Evolutionary conservation across 2,113 vertebrate species (phyloP).

Genomic region (Poecilia latipinna): DNA sequence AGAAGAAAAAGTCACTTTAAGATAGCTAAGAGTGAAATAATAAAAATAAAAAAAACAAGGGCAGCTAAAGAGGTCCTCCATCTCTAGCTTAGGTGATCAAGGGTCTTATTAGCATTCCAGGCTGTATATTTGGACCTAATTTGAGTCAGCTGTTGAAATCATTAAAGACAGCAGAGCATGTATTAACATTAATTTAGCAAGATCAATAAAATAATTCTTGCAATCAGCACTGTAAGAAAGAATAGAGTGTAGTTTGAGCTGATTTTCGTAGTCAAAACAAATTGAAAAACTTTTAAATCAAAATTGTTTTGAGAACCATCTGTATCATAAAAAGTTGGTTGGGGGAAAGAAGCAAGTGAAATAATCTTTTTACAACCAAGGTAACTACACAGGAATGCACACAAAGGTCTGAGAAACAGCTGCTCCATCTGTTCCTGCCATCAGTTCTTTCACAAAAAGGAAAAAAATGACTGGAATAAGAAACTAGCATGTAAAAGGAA

Average conservation of each 20-base stretch:
- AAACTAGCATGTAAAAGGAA: constrained; percentile 39
- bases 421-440: constrained; percentile 73
- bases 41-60: constrained; percentile 36
- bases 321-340: neutral
- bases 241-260: constrained; percentile 1
- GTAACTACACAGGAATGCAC: constrained; percentile 72
- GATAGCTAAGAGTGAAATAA: constrained; percentile 37
- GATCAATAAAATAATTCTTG: constrained; percentile 20
- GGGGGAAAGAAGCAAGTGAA: constrained; percentile 9
- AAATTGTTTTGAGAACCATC: constrained; percentile 6
- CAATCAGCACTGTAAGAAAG: constrained; percentile 10
- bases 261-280: constrained; percentile 10
- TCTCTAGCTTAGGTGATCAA: constrained; percentile 57
- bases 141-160: constrained; percentile 74
- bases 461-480: constrained; percentile 63
- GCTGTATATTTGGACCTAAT: constrained; percentile 72
- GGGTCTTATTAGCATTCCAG: constrained; percentile 65
- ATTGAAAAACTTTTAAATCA: constrained; percentile 14
- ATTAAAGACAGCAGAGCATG: constrained; percentile 61
- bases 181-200: constrained; percentile 69
- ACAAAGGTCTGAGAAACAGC: constrained; percentile 72
- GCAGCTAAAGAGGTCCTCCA: constrained; percentile 36
- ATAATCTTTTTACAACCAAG: constrained; percentile 47
- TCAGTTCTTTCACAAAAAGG: constrained; percentile 50
- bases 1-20: constrained; percentile 45